These are phyloP conservation scores for Anoplophora glabripennis DNA, from an alignment of 1,140 invertebrate genomes.

Conservation along the genomic window DNA sequence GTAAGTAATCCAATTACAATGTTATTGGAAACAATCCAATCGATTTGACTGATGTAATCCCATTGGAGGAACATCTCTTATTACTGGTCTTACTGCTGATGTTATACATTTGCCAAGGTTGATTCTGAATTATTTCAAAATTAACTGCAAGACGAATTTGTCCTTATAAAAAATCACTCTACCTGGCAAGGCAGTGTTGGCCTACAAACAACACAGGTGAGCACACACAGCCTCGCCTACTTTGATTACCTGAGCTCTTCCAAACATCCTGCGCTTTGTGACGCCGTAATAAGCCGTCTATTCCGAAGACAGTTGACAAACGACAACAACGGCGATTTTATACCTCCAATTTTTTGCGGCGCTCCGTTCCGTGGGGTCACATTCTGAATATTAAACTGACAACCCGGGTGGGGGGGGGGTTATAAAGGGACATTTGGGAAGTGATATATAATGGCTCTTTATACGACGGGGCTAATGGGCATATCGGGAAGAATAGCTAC, in stretches of 20 bases:
- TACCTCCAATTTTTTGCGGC: slow-evolving; percentile 32
- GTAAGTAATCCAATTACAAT: too few species aligned
- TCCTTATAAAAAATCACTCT: too few species aligned
- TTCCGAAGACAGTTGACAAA: slow-evolving; percentile 36
- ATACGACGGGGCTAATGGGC: slow-evolving; percentile 23
- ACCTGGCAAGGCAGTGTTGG: too few species aligned
- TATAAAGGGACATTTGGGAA: slow-evolving; percentile 20
- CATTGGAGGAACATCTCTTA: too few species aligned
- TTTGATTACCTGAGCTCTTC: slow-evolving; percentile 35
- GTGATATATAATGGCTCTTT: slow-evolving; percentile 27
- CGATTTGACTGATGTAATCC: too few species aligned
- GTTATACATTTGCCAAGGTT: too few species aligned
- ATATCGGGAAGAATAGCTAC: slow-evolving; percentile 23
- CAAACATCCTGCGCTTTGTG: slow-evolving; percentile 40
- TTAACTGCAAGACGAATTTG: too few species aligned
- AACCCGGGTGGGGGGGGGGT: slow-evolving; percentile 15
- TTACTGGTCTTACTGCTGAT: too few species aligned
- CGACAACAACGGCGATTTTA: slow-evolving; percentile 37
- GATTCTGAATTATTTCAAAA: too few species aligned
- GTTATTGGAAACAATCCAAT: too few species aligned
- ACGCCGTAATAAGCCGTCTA: slow-evolving; percentile 34
- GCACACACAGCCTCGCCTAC: slow-evolving; percentile 23
- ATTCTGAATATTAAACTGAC: slow-evolving; percentile 16
- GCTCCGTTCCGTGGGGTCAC: slow-evolving; percentile 19
- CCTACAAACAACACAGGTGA: slow-evolving; percentile 15